These are phyloP conservation scores for Gymnosoma rotundatum DNA, from an alignment of 2,888 invertebrate genomes.

Conservation along the genomic window DNA sequence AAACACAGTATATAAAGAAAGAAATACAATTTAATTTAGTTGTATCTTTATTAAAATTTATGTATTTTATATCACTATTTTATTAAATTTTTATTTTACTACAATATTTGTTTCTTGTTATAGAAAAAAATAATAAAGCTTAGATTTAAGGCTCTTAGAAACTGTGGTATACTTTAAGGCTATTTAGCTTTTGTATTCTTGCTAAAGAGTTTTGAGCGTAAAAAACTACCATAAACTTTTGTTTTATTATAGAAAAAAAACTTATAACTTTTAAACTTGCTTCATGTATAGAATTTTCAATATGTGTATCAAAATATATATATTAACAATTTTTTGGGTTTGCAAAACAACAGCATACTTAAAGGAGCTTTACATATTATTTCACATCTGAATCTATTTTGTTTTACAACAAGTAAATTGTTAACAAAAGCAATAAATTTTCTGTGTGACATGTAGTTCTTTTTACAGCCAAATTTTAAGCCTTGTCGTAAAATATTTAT, in stretches of 20 bases:
- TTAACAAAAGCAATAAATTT: neutral
- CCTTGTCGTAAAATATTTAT: constrained; percentile 23
- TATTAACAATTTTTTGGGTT: too few relatives aligned
- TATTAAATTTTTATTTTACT: constrained; percentile 36
- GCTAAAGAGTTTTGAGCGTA: neutral
- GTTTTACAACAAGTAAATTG: neutral
- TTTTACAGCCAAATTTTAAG: constrained; percentile 27
- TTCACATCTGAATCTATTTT: neutral
- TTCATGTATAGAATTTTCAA: too few relatives aligned
- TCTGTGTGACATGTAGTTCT: neutral
- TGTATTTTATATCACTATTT: constrained; percentile 50
- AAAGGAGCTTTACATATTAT: neutral
- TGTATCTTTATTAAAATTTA: constrained; percentile 48
- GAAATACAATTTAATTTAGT: constrained; percentile 59
- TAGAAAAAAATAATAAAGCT: constrained; percentile 4
- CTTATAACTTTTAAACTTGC: too few relatives aligned
- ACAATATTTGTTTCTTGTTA: constrained; percentile 7
- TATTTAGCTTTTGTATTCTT: neutral
- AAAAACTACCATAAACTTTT: neutral
- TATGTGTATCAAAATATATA: too few relatives aligned
- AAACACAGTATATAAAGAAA: constrained; percentile 29
- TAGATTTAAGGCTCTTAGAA: constrained; percentile 5
- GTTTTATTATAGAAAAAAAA: neutral
- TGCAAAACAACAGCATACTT: neutral
- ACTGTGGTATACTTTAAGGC: neutral